Percentiles rank a stretch among this genome's conserved stretches.
Conservation (phyloP, 2,797 vertebrate species). For the Spatula clypeata region DNA sequence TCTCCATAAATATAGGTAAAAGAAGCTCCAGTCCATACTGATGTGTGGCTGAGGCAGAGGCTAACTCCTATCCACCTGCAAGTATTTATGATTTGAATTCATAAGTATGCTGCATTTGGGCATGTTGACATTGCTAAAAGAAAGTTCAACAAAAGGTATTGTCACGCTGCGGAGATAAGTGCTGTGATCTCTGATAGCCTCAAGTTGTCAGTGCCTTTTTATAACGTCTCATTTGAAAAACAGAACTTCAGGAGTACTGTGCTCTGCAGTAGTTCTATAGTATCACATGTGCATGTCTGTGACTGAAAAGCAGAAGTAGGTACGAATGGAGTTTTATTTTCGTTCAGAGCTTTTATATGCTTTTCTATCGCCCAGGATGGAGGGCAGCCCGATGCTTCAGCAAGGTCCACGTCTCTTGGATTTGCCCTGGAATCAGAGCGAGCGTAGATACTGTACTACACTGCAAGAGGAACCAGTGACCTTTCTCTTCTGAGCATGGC, state of each 20-base stretch:
- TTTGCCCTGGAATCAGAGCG: background rate
- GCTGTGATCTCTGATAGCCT: background rate
- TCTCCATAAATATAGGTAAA: background rate
- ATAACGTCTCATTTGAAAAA: background rate
- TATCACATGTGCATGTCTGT: background rate
- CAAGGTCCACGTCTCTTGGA: background rate
- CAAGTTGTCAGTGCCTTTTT: background rate
- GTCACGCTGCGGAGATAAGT: background rate
- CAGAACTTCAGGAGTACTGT: background rate
- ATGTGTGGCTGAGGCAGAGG: background rate
- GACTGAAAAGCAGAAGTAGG: background rate
- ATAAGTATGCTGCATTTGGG: background rate
- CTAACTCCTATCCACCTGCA: background rate
- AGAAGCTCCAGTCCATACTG: background rate
- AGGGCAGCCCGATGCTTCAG: background rate
- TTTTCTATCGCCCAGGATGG: background rate
- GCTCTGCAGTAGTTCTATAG: background rate
- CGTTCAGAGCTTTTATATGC: background rate
- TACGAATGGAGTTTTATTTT: background rate
- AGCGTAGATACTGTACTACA: accelerated
- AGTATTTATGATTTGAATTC: background rate
- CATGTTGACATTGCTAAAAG: background rate
- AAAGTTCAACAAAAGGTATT: background rate
- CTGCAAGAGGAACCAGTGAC: background rate
- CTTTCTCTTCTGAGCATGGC: accelerated